These are phyloP conservation scores for Thomomys bottae DNA, from an alignment of 2,113 vertebrate genomes.

Conservation along the genomic window DNA sequence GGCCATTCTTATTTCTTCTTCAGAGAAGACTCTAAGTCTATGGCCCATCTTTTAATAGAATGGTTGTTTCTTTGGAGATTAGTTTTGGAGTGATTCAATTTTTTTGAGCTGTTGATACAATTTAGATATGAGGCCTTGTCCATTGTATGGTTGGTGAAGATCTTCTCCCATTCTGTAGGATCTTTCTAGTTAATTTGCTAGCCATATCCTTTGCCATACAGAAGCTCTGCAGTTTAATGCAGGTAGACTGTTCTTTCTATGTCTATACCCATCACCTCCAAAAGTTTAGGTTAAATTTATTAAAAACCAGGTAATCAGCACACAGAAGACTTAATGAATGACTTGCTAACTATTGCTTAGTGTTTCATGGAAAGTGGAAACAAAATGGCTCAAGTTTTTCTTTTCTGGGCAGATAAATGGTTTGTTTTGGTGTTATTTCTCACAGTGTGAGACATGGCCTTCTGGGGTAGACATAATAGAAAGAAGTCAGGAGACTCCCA, in stretches of 20 bases:
- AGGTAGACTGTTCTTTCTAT: background rate
- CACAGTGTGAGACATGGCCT: background rate
- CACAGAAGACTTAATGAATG: background rate
- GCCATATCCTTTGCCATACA: too few species aligned
- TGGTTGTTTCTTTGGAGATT: too few species aligned
- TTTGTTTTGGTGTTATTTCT: background rate
- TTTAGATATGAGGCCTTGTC: too few species aligned
- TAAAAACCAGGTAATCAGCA: background rate
- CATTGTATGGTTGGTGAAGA: too few species aligned
- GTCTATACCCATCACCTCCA: background rate
- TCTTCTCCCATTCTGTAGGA: too few species aligned
- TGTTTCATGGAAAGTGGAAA: background rate
- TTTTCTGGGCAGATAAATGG: background rate
- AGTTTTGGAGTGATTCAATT: too few species aligned
- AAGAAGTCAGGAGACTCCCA: background rate
- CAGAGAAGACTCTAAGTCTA: too few species aligned
- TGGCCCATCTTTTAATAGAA: too few species aligned
- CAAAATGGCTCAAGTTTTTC: background rate
- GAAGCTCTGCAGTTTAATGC: too few species aligned
- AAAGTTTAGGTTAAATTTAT: background rate
- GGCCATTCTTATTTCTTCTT: too few species aligned
- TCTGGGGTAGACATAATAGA: background rate
- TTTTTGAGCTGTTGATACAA: too few species aligned
- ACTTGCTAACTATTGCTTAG: slow-evolving; percentile 18
- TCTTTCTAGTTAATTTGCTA: too few species aligned